phyloP scores from a whole-genome alignment of 2,113 vertebrate species.

The Malurus cyaneus region DNA sequence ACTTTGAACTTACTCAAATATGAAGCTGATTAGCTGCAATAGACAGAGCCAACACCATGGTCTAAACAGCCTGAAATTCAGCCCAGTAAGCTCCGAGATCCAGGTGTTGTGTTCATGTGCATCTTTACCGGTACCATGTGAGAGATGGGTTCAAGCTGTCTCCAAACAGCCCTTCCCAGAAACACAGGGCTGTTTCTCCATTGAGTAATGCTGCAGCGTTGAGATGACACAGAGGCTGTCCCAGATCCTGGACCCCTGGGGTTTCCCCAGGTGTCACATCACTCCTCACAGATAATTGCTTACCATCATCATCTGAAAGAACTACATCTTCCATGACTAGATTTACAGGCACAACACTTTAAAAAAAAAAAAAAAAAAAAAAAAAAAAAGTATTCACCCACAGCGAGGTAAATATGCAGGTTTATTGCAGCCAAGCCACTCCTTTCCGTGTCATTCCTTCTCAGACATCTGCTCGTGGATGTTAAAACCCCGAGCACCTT shows the following conservation, averaged over 20 bases:
- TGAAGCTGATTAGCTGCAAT: constrained; percentile 12
- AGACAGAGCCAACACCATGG: not conserved
- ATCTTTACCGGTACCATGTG: not conserved
- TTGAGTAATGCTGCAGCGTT: not conserved
- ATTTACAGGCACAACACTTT: constrained; percentile 58
- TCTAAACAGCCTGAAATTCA: not conserved
- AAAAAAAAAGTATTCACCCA: not conserved
- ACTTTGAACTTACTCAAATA: constrained; percentile 44
- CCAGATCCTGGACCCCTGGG: constrained; percentile 9
- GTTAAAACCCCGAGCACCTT: constrained; percentile 38
- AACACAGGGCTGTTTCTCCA: not conserved
- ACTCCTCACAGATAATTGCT: constrained; percentile 22
- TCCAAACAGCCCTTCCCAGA: not conserved
- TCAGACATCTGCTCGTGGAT: constrained; percentile 28
- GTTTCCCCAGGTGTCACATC: constrained; percentile 19
- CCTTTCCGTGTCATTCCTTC: constrained; percentile 49
- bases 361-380: not conserved
- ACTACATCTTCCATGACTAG: constrained; percentile 27
- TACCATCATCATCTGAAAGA: not conserved
- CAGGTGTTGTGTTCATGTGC: not conserved
- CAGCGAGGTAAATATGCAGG: constrained; percentile 15
- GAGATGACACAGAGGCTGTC: constrained; percentile 12
- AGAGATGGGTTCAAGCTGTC: not conserved
- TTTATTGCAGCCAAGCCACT: constrained; percentile 69
- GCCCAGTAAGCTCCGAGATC: not conserved